These are phyloP conservation scores for Hycleus cichorii DNA, from an alignment of 1,140 invertebrate genomes.

Conservation along the genomic window DNA sequence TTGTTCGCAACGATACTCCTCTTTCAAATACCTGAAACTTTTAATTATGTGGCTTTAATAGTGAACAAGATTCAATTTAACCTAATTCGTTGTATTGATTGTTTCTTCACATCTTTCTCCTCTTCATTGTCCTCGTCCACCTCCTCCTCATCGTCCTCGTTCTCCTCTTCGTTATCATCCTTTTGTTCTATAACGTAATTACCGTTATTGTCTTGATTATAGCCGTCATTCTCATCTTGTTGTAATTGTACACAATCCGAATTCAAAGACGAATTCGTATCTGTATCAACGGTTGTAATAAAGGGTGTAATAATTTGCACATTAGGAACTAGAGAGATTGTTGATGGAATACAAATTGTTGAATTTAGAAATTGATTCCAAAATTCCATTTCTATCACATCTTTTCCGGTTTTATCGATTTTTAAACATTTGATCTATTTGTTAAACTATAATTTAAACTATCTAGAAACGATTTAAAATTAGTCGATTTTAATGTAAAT, in stretches of 20 bases:
- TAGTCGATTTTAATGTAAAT: too few relatives aligned
- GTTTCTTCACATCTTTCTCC: conserved; percentile 5
- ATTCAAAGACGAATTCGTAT: conserved; percentile 9
- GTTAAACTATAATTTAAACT: too few relatives aligned
- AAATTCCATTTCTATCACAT: background rate
- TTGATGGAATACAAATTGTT: background rate
- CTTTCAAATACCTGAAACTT: conserved; percentile 45
- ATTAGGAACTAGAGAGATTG: conserved; percentile 1
- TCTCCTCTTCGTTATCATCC: conserved; percentile 1
- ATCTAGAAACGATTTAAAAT: too few relatives aligned
- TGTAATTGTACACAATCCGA: conserved; percentile 1
- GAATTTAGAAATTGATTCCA: conserved; percentile 12
- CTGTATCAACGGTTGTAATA: background rate
- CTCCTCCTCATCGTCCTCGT: background rate
- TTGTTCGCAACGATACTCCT: conserved; percentile 48
- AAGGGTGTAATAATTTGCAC: conserved; percentile 8
- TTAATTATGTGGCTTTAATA: background rate
- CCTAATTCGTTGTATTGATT: conserved; percentile 15
- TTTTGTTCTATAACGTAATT: background rate
- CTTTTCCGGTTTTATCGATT: too few relatives aligned
- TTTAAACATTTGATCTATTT: too few relatives aligned
- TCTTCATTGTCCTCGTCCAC: background rate
- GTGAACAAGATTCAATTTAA: background rate
- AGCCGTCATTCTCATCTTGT: background rate
- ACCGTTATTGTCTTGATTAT: background rate